Base-by-base conservation (phyloP, 2,888 invertebrate species). In the Nyleta sp. region DNA sequence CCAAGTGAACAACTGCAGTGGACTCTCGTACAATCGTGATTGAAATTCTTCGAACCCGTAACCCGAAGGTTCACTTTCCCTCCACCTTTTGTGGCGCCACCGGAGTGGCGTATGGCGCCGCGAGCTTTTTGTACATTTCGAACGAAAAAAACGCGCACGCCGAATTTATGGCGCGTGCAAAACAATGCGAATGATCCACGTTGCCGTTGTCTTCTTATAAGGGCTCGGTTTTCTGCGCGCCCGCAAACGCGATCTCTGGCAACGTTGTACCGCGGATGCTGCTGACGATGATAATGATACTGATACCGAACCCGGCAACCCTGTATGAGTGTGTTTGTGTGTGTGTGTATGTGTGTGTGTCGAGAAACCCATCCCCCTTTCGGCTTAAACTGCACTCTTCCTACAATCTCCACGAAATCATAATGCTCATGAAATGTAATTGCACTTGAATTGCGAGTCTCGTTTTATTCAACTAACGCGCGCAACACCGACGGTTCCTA, bases 301-400 rank as follows among this genome's bases (percentile, higher is more conserved):
- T 78, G 77, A 78, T 67, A 72, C 70, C 55, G 76, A 38, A 71
- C 62, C 72, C 72, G 77, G 72, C 77, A 78, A 78, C 77, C 77
- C 77, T 78, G 77, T 10, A 10, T 10, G 28, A n/a, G n/a, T n/a
- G n/a, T n/a, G n/a, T n/a, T n/a, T n/a, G n/a, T n/a, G n/a, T n/a
- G n/a, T n/a, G n/a, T n/a, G n/a, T n/a, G n/a, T n/a, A n/a, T n/a
- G n/a, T n/a, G n/a, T n/a, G n/a, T n/a, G n/a, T n/a, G 8, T 60
- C 71, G 46, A 53, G 59, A 44, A 53, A 50, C 52, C 55, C 77
- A 77, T 77, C 71, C 70, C 77, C 52, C 48, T 60, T 31, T 59
- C 20, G 67, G 42, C 44, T 62, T 15, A 48, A 68, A 68, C 62
- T 62, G 31, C 46, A n/a, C 35, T 59, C 75, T 62, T 62, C 40